Evolutionary conservation across 1,140 invertebrate species (phyloP).

Genomic region (Drosophila simulans): DNA sequence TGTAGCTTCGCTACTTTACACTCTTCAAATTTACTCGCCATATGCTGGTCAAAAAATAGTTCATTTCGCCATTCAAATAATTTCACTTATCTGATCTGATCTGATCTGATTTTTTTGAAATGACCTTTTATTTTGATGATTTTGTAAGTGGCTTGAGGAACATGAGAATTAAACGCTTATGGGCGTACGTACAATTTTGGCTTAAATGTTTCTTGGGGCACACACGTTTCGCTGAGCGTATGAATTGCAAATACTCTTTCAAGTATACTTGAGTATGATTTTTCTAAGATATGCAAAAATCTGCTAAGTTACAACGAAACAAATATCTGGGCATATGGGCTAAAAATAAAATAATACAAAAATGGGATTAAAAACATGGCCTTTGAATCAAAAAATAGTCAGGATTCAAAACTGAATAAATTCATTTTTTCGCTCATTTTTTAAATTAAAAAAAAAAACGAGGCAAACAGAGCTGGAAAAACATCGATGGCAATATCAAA

Average conservation of each 20-base stretch:
- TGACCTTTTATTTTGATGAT: neutral
- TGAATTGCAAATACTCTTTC: constrained; percentile 19
- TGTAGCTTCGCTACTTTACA: neutral
- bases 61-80: neutral
- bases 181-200: constrained; percentile 2
- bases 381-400: neutral
- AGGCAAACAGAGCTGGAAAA: constrained; percentile 8
- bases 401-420: neutral
- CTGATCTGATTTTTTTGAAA: neutral
- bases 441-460: neutral
- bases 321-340: neutral
- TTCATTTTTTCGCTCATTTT: too few species aligned
- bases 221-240: constrained; percentile 23
- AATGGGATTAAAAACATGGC: neutral
- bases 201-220: constrained; percentile 37
- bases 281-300: constrained; percentile 2
- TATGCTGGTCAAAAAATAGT: neutral
- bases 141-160: neutral
- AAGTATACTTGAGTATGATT: constrained; percentile 14
- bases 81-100: neutral
- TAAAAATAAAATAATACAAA: neutral
- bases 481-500: constrained; percentile 8
- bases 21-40: constrained; percentile 21
- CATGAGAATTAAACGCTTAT: constrained; percentile 7
- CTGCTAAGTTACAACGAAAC: constrained; percentile 8